These are phyloP conservation scores for Lagopus leucura DNA, from an alignment of 2,113 vertebrate genomes.

Conservation along the genomic window DNA sequence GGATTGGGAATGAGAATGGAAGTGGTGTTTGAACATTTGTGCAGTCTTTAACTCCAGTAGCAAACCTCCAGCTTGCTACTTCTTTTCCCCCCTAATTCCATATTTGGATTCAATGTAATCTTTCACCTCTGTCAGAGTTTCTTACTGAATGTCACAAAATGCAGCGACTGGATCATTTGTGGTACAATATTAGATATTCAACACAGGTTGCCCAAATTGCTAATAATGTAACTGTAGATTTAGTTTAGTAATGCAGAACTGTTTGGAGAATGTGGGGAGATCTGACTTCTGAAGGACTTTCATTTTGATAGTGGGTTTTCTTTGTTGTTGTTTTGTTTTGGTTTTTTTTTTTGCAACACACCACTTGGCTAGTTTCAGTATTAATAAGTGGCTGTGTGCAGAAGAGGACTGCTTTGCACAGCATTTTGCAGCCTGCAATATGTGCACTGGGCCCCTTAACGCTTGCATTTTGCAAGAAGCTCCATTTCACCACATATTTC, in stretches of 20 bases:
- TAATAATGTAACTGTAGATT: background rate
- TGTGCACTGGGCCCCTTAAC: rapidly evolving
- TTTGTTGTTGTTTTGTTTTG: background rate
- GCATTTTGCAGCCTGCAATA: background rate
- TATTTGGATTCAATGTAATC: background rate
- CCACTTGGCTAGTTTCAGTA: background rate
- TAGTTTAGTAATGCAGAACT: background rate
- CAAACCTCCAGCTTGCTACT: background rate
- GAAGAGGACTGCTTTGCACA: background rate
- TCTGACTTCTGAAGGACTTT: background rate
- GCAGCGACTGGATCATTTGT: background rate
- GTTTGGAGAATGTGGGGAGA: background rate
- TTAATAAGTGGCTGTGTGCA: background rate
- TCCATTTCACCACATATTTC: background rate
- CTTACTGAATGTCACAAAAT: background rate
- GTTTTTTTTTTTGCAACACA: background rate
- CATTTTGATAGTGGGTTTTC: background rate
- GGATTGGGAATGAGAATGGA: background rate
- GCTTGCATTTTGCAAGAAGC: background rate
- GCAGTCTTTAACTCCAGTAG: conserved; percentile 28
- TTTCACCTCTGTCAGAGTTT: background rate
- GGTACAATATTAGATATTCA: background rate
- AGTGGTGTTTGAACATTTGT: background rate
- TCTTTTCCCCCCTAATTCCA: background rate
- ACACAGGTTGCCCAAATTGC: background rate